Conservation (phyloP, 2,888 invertebrate genomes). For the Chrysolina oricalcia region DNA sequence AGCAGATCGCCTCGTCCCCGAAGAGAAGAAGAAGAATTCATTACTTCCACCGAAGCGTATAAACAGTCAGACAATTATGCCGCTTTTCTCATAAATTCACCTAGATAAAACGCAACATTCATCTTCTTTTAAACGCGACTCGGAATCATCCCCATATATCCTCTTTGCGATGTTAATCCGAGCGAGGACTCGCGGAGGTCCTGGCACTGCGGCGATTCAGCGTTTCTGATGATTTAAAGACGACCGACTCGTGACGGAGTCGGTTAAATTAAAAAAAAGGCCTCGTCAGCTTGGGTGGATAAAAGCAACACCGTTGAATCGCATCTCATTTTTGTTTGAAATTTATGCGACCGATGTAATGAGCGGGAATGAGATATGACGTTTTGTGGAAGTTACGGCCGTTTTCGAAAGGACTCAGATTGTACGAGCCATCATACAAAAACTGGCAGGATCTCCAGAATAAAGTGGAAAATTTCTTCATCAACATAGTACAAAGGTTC, state of each 20-base stretch:
- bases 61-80: conserved; percentile 70
- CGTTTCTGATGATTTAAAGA: conserved; percentile 71
- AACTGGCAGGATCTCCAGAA: too few species aligned
- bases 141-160: conserved; percentile 69
- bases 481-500: too few species aligned
- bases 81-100: conserved; percentile 70
- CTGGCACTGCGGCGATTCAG: conserved; percentile 62
- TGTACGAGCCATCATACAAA: not conserved
- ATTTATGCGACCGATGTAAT: conserved; percentile 50
- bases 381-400: conserved; percentile 26
- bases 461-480: too few species aligned
- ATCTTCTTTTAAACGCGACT: conserved; percentile 70
- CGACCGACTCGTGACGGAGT: conserved; percentile 59
- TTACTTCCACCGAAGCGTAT: conserved; percentile 64
- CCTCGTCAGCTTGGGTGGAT: conserved; percentile 59
- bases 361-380: conserved; percentile 44
- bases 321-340: conserved; percentile 45
- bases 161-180: conserved; percentile 69
- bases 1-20: conserved; percentile 8
- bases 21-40: conserved; percentile 45
- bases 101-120: conserved; percentile 71
- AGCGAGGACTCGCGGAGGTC: conserved; percentile 60
- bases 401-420: not conserved
- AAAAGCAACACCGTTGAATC: conserved; percentile 54
- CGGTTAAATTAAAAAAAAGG: conserved; percentile 65